phyloP scores from a whole-genome alignment of 2,797 vertebrate species.

The Rhinoraja longicauda region DNA sequence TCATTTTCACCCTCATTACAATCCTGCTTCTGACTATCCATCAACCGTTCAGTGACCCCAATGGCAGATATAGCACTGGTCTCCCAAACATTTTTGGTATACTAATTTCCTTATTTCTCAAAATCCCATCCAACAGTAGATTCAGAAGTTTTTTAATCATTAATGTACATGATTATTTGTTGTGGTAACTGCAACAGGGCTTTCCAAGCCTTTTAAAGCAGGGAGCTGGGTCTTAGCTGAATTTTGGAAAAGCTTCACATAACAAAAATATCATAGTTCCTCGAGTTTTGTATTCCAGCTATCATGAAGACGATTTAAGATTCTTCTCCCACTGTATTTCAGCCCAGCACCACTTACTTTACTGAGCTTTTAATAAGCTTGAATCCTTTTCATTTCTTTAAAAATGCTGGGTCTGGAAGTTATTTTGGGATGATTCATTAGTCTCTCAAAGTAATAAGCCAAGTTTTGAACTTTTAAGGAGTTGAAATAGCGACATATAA shows the following conservation, averaged over 20 bases:
- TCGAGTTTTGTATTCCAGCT: background rate
- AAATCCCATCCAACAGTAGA: background rate
- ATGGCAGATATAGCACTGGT: background rate
- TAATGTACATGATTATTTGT: background rate
- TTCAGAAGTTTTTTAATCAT: constrained; percentile 4
- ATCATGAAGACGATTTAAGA: background rate
- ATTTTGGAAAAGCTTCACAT: background rate
- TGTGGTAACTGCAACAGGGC: background rate
- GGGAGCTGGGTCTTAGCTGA: background rate
- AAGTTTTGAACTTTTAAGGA: background rate
- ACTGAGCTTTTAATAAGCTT: no score
- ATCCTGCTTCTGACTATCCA: constrained; percentile 20
- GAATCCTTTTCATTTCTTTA: background rate
- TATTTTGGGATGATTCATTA: background rate
- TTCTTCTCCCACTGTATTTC: background rate
- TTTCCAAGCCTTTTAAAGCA: background rate
- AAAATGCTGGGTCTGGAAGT: background rate
- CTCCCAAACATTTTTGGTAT: background rate
- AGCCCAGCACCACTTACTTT: no score
- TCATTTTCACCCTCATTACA: constrained; percentile 40
- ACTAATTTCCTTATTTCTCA: background rate
- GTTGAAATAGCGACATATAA: background rate
- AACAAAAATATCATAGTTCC: background rate
- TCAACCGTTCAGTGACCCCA: constrained; percentile 24
- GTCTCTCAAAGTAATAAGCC: background rate